Base-by-base conservation (phyloP, 2,797 vertebrate species). In the Bradypodion ventrale region DNA sequence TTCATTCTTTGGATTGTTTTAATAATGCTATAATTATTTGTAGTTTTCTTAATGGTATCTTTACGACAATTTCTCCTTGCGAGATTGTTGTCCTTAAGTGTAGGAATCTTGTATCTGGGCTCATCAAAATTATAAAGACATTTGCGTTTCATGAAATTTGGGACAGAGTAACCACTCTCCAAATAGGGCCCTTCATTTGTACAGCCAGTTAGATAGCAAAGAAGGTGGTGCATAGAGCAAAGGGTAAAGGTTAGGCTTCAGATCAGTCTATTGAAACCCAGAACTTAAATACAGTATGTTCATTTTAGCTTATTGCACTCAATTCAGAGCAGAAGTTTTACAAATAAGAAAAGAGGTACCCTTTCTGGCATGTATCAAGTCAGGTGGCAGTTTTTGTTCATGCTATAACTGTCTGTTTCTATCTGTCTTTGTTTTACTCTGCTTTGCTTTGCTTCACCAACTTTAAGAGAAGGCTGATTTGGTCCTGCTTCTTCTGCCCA, bases 11-110 rank as follows among this genome's bases (percentile, higher is more conserved):
- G 15, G 60, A 16, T 44, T 68, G n/a, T n/a, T 44, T 49, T 72
- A 37, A 78, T 15, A n/a, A n/a, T 56, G 15, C 15, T 23, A 74
- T 21, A 16, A 63, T 59, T 87, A 66, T 63, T 42, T 15, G 9
- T 25, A 73, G 7, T 16, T 49, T 10, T 37, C 42, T 76, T 84
- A 32, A 59, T 81, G 49, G n/a, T n/a, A n/a, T n/a, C n/a, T n/a
- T n/a, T n/a, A n/a, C n/a, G n/a, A n/a, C 73, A 1, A 80, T 75
- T 87, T 12, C 21, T 85, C 49, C 62, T 78, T 65, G 60, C 42
- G 80, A 78, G 12, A 46, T 3, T 0, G 56, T 21, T 42, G 40
- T 80, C 84, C 29, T 21, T 78, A 78, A 19, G 44, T 78, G 5
- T 56, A 23, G 37, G 76, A 7, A 13, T 76, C 32, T n/a, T 40